Evolutionary conservation across 1,140 invertebrate species (phyloP).

Genomic region (Cecropterus lyciades): DNA sequence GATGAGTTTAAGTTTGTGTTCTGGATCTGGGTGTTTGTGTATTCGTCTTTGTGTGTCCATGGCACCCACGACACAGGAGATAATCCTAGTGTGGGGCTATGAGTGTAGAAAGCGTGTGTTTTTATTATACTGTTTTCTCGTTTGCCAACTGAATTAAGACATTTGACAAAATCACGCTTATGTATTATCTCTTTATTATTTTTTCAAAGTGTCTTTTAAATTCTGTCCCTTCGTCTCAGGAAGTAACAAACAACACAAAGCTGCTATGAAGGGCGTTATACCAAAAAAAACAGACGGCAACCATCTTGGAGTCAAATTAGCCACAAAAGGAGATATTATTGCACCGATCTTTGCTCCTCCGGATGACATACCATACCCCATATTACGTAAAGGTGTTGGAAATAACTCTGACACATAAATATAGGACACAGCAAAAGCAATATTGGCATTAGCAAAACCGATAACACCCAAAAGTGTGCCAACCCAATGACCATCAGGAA

Average conservation of each 20-base stretch:
- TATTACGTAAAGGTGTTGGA: slow-evolving; percentile 55
- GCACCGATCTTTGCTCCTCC: slow-evolving; percentile 50
- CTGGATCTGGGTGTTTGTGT: too few species aligned
- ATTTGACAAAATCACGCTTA: too few species aligned
- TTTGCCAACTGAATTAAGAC: too few species aligned
- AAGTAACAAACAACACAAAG: slow-evolving; percentile 43
- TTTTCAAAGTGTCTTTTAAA: slow-evolving; percentile 52
- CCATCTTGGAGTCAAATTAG: slow-evolving; percentile 51
- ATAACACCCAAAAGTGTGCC: slow-evolving; percentile 40
- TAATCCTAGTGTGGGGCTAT: too few species aligned
- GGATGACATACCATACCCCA: slow-evolving; percentile 48
- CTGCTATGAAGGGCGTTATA: slow-evolving; percentile 44
- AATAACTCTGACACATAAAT: slow-evolving; percentile 42
- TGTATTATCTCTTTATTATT: not conserved
- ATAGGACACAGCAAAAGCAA: slow-evolving; percentile 43
- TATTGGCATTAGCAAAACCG: slow-evolving; percentile 37
- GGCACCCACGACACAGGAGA: too few species aligned
- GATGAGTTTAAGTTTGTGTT: too few species aligned
- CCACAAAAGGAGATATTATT: slow-evolving; percentile 56
- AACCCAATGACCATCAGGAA: slow-evolving; percentile 25
- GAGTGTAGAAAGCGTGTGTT: too few species aligned
- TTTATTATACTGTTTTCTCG: too few species aligned
- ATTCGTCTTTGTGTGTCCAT: too few species aligned
- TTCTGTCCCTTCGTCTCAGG: slow-evolving; percentile 60
- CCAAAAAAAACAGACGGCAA: slow-evolving; percentile 52